These are phyloP conservation scores for Aphaenogaster floridana DNA, from an alignment of 1,140 invertebrate species.

Conservation along the genomic window DNA sequence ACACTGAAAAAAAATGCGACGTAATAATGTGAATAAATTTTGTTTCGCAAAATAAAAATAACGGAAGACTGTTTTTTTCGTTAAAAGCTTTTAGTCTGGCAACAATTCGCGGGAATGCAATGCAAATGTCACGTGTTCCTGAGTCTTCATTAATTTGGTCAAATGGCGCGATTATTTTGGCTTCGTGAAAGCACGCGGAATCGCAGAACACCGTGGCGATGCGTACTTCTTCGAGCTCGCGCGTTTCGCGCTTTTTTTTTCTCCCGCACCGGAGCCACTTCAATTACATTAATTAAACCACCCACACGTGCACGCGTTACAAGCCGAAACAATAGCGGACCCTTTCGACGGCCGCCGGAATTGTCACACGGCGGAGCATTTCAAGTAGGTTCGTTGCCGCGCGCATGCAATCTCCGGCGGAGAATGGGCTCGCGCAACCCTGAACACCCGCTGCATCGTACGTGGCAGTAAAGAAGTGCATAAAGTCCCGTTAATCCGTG, in stretches of 20 bases:
- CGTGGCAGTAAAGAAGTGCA: constrained; percentile 66
- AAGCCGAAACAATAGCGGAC: constrained; percentile 71
- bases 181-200: constrained; percentile 23
- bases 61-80: not conserved
- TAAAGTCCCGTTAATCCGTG: constrained; percentile 75
- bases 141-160: constrained; percentile 66
- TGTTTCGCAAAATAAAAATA: not conserved
- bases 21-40: not conserved
- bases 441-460: constrained; percentile 56
- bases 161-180: constrained; percentile 43
- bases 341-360: constrained; percentile 65
- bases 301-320: constrained; percentile 62
- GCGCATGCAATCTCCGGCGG: constrained; percentile 67
- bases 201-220: not conserved
- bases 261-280: constrained; percentile 63
- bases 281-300: constrained; percentile 80
- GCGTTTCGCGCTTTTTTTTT: constrained; percentile 39
- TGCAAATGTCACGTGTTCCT: constrained; percentile 16
- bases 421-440: constrained; percentile 59
- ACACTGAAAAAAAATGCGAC: not conserved
- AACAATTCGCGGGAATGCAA: not conserved
- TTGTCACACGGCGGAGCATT: constrained; percentile 75
- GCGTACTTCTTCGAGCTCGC: constrained; percentile 25
- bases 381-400: constrained; percentile 70
- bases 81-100: constrained; percentile 11